A percentile compares a stretch with the other conserved stretches of the same genome.
These are phyloP conservation scores for Helicoverpa zea DNA, from an alignment of 1,140 invertebrate species.

Conservation along the genomic window DNA sequence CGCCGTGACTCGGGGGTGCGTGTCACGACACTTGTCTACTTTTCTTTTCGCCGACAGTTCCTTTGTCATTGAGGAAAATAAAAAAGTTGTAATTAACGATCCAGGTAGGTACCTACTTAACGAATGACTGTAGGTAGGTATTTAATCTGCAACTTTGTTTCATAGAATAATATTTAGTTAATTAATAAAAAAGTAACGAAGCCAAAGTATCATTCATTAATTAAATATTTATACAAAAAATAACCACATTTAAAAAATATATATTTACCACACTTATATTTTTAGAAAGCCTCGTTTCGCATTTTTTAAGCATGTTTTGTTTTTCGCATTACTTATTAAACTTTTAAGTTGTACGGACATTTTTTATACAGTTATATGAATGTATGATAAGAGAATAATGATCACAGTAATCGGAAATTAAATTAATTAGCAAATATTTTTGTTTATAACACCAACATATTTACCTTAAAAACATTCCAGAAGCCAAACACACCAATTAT, in stretches of 20 bases:
- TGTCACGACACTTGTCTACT: conserved; percentile 86
- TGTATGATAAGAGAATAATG: no score
- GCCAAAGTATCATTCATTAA: neutral
- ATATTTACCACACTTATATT: no score
- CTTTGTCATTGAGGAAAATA: conserved; percentile 87
- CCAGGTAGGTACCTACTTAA: conserved; percentile 83
- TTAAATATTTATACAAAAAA: neutral
- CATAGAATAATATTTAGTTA: conserved; percentile 8
- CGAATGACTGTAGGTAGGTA: conserved; percentile 78
- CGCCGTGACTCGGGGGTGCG: conserved; percentile 75
- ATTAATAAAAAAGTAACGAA: neutral
- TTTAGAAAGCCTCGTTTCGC: no score
- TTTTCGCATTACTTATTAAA: no score
- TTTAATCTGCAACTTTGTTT: conserved; percentile 55
- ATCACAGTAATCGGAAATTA: no score
- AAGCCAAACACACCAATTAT: neutral
- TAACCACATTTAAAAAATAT: no score
- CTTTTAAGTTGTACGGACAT: no score
- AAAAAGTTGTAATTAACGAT: conserved; percentile 87
- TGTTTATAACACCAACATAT: neutral
- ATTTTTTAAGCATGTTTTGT: no score
- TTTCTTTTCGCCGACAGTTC: conserved; percentile 86
- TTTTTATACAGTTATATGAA: no score
- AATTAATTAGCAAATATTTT: no score
- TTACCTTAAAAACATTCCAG: neutral